These are phyloP conservation scores for Tetragonula carbonaria DNA, from an alignment of 2,888 invertebrate genomes.

Conservation along the genomic window DNA sequence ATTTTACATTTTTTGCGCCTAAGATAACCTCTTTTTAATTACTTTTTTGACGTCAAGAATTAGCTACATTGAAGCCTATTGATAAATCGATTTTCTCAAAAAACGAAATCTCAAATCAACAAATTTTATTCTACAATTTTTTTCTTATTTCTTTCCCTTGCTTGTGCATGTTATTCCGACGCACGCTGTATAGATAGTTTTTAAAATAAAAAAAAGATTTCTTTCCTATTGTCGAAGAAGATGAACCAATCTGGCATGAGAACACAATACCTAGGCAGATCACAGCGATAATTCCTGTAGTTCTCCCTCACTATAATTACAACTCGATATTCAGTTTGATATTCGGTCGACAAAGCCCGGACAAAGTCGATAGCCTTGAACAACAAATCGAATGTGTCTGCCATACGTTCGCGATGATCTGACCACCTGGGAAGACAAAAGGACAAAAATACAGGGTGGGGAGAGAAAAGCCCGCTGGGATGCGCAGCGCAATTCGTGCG, in stretches of 20 bases:
- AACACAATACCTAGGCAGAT: conserved; percentile 1
- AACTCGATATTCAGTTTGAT: neutral
- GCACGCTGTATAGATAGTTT: no score
- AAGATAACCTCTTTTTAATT: no score
- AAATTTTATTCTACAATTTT: no score
- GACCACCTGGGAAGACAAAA: conserved; percentile 38
- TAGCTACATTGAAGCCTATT: no score
- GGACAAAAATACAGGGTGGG: neutral
- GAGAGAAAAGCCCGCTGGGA: neutral
- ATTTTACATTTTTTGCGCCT: no score
- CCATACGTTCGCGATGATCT: neutral
- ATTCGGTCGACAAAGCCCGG: neutral
- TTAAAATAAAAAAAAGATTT: neutral
- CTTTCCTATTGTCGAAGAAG: accelerated
- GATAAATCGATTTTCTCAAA: no score
- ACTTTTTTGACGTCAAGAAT: no score
- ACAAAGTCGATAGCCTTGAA: neutral
- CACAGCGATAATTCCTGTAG: conserved; percentile 11
- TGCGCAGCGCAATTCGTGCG: neutral
- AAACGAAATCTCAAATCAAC: no score
- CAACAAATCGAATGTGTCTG: conserved; percentile 10
- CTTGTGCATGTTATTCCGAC: no score
- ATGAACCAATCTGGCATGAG: no score
- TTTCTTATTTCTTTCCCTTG: no score
- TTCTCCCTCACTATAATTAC: conserved; percentile 28